Evolutionary conservation across 2,888 invertebrate species (phyloP), one percentile per base, ranked within the genome.

Genomic region (Tryphoninae sp.): DNA sequence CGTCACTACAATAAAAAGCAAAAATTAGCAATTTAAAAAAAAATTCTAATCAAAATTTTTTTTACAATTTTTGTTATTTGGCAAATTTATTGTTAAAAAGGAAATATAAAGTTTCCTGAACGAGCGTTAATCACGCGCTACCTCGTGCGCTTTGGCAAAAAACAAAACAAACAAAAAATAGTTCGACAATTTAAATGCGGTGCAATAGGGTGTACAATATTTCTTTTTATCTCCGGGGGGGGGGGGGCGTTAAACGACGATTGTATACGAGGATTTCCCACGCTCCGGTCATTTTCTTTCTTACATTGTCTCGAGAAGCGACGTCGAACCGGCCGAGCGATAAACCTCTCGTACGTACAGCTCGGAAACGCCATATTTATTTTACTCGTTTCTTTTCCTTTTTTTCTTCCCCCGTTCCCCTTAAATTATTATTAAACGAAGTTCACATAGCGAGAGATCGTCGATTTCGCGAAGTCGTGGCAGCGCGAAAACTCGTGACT

Each of bases 211-310:
- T 55, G 19, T 9, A 55, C 4, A 16, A 22, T 19, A 26, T 26
- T 26, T 19, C 0, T 26, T 26, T 55, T 55, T 55, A 19, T 55
- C 19, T 6, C 22, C 8, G 7, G 22, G 6, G 23, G 3, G 1
- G 1, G 1, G 7, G 22, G 6, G 23, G 3, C 6, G 1, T 8
- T 55, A 58, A 49, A 23, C 67, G 19, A 23, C 3, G 58, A 61
- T 75, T 58, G 45, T 67, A 26, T 26, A 26, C 59, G 45, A 45
- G 42, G 40, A 8, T 59, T 75, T 67, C 59, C 68, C 68, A 76
- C 67, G 61, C 45, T 45, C 51, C 7, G 59, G 51, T 40, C 22
- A 40, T 68, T 76, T 8, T 23, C 42, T n/a, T 67, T 75, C 9
- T 67, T 67, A 33, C 13, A 59, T 76, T 33, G 42, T 74, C 64